Evolutionary conservation across 2,113 vertebrate species (phyloP).

Genomic region (Probosciger aterrimus): DNA sequence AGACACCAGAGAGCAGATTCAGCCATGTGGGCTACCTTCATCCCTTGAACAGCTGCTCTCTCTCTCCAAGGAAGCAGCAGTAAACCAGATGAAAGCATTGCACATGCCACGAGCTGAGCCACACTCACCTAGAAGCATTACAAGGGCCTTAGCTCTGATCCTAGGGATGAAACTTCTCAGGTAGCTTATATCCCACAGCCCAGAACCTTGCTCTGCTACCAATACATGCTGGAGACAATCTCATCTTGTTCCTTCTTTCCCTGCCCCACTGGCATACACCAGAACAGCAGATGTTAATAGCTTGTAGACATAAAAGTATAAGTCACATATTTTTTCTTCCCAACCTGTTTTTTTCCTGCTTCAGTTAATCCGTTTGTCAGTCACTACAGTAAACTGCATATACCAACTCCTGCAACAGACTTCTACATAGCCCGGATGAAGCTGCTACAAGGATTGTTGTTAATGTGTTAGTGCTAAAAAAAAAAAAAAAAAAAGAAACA

Average conservation of each 20-base stretch:
- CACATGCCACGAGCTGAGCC: background rate
- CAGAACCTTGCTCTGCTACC: background rate
- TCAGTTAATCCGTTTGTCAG: background rate
- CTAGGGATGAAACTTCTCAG: background rate
- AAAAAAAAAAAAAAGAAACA: too few species aligned
- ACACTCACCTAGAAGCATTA: background rate
- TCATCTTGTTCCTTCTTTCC: background rate
- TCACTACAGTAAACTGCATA: background rate
- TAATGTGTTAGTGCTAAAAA: background rate
- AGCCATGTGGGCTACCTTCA: background rate
- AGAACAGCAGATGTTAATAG: background rate
- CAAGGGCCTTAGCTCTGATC: background rate
- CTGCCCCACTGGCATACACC: background rate
- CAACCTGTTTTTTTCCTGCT: background rate
- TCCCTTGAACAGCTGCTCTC: background rate
- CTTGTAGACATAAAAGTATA: background rate
- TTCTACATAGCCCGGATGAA: background rate
- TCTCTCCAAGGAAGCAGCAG: background rate
- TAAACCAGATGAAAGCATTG: background rate
- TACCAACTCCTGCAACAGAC: background rate
- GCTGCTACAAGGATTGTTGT: background rate
- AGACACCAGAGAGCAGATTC: background rate
- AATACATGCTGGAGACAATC: background rate
- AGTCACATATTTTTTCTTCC: background rate
- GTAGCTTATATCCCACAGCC: background rate